These are phyloP conservation scores for Argyresthia goedartella DNA, from an alignment of 2,888 invertebrate species.

Conservation along the genomic window DNA sequence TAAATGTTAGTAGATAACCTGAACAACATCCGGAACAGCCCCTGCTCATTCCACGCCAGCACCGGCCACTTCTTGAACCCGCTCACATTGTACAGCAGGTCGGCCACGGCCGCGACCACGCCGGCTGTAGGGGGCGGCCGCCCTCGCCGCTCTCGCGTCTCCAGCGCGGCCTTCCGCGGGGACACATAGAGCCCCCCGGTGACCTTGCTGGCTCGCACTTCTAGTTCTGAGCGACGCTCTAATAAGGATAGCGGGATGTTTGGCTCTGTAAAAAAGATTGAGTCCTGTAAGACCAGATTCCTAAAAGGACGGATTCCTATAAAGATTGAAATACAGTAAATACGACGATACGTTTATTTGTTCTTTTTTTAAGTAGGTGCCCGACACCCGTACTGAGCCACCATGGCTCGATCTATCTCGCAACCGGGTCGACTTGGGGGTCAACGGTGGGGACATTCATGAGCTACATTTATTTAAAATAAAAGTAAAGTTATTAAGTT, in stretches of 20 bases:
- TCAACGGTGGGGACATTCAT: too few species aligned
- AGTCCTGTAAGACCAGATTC: too few species aligned
- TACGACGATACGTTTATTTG: too few species aligned
- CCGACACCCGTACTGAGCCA: too few species aligned
- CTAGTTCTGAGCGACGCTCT: conserved; percentile 44
- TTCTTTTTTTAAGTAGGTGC: too few species aligned
- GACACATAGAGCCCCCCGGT: conserved; percentile 30
- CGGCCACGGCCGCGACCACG: conserved; percentile 35
- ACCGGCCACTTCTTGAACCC: conserved; percentile 37
- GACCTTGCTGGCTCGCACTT: conserved; percentile 46
- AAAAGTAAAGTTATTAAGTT: too few species aligned
- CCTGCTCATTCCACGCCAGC: conserved; percentile 46
- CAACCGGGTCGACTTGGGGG: too few species aligned
- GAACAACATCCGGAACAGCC: conserved; percentile 48
- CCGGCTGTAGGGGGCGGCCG: conserved; percentile 38
- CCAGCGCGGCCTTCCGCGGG: too few species aligned
- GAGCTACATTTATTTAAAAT: too few species aligned
- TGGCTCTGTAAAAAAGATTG: conserved; percentile 31
- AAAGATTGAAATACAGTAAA: too few species aligned
- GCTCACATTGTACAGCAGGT: conserved; percentile 40
- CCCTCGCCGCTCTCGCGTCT: conserved; percentile 10
- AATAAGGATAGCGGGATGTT: conserved; percentile 45
- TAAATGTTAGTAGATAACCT: conserved; percentile 28
- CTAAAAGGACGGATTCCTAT: too few species aligned
- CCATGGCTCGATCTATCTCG: too few species aligned